Conservation (phyloP, 2,797 vertebrate species). For the Spinus olivaceus region DNA sequence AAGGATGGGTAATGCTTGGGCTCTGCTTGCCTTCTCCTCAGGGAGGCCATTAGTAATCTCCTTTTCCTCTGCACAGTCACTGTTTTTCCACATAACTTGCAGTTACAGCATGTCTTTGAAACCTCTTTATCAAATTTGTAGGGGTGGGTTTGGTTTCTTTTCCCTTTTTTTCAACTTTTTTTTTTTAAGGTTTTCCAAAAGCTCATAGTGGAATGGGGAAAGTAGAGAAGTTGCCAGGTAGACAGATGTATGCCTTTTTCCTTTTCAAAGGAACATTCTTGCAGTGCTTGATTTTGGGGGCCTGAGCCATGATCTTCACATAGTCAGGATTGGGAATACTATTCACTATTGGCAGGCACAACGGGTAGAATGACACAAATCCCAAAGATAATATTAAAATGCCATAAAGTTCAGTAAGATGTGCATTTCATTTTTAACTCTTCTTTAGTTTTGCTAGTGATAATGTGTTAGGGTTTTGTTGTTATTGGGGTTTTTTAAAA, state of each 20-base stretch:
- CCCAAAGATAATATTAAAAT: constrained; percentile 53
- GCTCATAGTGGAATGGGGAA: not conserved
- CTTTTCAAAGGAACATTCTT: not conserved
- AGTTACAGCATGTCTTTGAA: constrained; percentile 1
- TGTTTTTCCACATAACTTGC: constrained; percentile 32
- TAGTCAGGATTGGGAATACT: constrained; percentile 20
- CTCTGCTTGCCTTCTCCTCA: constrained; percentile 8
- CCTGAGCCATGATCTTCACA: constrained; percentile 19
- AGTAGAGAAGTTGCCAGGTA: not conserved
- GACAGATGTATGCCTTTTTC: not conserved
- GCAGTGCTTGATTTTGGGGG: not conserved
- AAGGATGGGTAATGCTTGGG: constrained; percentile 49
- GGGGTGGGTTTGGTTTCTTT: not conserved
- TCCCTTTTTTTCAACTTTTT: not conserved
- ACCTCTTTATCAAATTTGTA: not conserved
- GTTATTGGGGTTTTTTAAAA: accelerated
- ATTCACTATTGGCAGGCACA: constrained; percentile 41
- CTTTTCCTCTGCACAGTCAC: not conserved
- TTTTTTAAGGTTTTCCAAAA: not conserved
- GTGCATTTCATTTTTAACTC: constrained; percentile 50
- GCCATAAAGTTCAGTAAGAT: constrained; percentile 29
- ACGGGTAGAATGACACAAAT: constrained; percentile 56
- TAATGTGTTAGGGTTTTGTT: not conserved
- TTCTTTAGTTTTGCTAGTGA: not conserved
- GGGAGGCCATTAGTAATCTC: constrained; percentile 54